Percentiles rank a stretch among this genome's conserved stretches.
phyloP scores from a whole-genome alignment of 2,888 invertebrate genomes.

The Chrysomela aeneicollis region DNA sequence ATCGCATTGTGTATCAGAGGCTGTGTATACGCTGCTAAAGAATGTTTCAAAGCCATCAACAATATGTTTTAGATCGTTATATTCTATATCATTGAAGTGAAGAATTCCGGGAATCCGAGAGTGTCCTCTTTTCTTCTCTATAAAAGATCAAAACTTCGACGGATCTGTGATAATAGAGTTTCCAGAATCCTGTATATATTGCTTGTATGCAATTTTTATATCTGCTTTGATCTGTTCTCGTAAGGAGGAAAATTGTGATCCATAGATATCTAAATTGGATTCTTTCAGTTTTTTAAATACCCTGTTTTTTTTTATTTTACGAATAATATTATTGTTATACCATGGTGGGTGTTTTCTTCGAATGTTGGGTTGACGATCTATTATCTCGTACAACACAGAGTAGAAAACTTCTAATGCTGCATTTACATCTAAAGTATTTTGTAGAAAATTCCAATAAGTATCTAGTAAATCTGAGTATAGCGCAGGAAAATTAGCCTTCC shows the following conservation, averaged over 20 bases:
- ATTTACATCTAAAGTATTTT: conserved; percentile 4
- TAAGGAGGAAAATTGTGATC: conserved; percentile 6
- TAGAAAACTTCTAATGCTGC: conserved; percentile 1
- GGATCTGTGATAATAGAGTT: conserved; percentile 16
- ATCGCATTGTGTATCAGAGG: neutral
- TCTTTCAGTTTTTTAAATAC: conserved; percentile 2
- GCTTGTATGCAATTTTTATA: conserved; percentile 6
- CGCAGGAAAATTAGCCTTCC: conserved; percentile 11
- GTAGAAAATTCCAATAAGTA: conserved; percentile 8
- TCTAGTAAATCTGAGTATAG: conserved; percentile 12
- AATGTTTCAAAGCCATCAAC: neutral
- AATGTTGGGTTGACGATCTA: conserved; percentile 5
- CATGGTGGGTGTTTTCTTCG: neutral
- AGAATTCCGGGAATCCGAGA: conserved; percentile 3
- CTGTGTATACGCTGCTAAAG: conserved; percentile 12
- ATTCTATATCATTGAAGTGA: neutral
- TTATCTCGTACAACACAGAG: conserved; percentile 9
- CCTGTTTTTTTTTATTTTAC: conserved; percentile 3
- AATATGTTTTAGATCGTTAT: neutral
- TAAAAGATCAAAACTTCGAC: conserved; percentile 6
- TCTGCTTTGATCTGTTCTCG: conserved; percentile 7
- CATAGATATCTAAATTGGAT: conserved; percentile 6
- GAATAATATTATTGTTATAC: conserved; percentile 3
- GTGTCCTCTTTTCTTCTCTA: neutral
- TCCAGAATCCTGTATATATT: conserved; percentile 4